Percentiles rank a stretch among this genome's conserved stretches.
These are phyloP conservation scores for Sebastes itinus DNA, from an alignment of 2,797 vertebrate species.

Conservation along the genomic window DNA sequence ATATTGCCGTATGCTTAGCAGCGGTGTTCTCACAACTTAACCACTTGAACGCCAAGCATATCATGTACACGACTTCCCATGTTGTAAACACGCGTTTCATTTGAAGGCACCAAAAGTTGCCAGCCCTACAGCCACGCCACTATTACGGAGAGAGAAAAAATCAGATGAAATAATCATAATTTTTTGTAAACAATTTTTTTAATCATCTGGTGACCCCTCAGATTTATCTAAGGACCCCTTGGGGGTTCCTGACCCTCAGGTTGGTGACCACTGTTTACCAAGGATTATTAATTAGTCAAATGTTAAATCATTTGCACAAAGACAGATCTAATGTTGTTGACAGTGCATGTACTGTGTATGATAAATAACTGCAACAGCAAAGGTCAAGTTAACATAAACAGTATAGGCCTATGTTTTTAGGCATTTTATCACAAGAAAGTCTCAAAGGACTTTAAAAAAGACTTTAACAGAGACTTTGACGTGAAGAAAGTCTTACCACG, in stretches of 20 bases:
- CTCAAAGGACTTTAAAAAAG: not conserved
- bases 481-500: not conserved
- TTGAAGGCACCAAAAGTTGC: not conserved
- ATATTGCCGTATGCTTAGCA: too few species aligned
- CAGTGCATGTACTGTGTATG: not conserved
- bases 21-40: too few species aligned
- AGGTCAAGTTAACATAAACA: not conserved
- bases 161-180: not conserved
- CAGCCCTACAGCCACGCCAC: not conserved
- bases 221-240: not conserved
- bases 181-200: not conserved
- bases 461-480: not conserved
- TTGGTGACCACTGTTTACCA: not conserved
- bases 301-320: not conserved
- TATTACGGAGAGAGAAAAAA: not conserved
- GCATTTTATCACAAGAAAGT: not conserved
- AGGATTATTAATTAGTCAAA: not conserved
- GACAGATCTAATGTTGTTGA: not conserved
- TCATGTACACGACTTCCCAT: too few species aligned
- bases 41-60: too few species aligned
- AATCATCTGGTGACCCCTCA: not conserved
- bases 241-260: not conserved
- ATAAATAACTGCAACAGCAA: not conserved
- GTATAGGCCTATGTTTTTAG: not conserved
- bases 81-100: too few species aligned